Base-by-base conservation (phyloP, 2,113 vertebrate genomes). In the Papio anubis region DNA sequence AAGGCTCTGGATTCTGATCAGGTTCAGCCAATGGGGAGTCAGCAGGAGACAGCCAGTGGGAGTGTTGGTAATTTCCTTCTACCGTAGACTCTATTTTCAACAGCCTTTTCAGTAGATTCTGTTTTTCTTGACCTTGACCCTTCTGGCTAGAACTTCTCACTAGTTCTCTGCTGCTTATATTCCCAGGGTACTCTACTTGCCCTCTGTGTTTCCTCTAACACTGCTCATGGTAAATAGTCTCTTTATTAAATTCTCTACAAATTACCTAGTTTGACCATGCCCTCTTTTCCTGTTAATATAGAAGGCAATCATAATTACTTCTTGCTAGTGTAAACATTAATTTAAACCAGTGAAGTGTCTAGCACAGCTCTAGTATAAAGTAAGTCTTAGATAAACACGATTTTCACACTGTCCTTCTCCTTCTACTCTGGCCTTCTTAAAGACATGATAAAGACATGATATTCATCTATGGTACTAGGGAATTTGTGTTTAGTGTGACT, bases 221-320 rank as follows among this genome's bases (percentile, higher is more conserved):
- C n/a, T 82, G 72, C 76, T 93, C 27, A 64, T 32, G 61, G 83
- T 32, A 88, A 79, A 81, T 25, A 72, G 40, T 5, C 10, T 27
- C 79, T 90, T 61, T 85, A 70, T 64, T 85, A 88, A 80, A 64
- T 95, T 88, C 40, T 88, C n/a, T 68, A 81, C 32, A 52, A 93
- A 91, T 85, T 38, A 61, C 9, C n/a, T 35, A 90, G 35, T 75
- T 57, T 76, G 38, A 68, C n/a, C 8, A 45, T 84, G 17, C 6
- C 27, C 40, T 83, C 72, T 76, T 88, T 91, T 83, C 40, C 90
- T 32, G n/a, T 30, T 48, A 57, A 64, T 57, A 32, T 4, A n/a
- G 52, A 79, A 68, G 68, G 5, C 32, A 75, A 21, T 82, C 59
- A 10, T 89, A 66, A 38, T 70, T 78, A 40, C 61, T 13, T 78